Percentiles rank a stretch among this genome's conserved stretches.
These are phyloP conservation scores for Empidonax alnorum DNA, from an alignment of 2,113 vertebrate genomes.

Conservation along the genomic window DNA sequence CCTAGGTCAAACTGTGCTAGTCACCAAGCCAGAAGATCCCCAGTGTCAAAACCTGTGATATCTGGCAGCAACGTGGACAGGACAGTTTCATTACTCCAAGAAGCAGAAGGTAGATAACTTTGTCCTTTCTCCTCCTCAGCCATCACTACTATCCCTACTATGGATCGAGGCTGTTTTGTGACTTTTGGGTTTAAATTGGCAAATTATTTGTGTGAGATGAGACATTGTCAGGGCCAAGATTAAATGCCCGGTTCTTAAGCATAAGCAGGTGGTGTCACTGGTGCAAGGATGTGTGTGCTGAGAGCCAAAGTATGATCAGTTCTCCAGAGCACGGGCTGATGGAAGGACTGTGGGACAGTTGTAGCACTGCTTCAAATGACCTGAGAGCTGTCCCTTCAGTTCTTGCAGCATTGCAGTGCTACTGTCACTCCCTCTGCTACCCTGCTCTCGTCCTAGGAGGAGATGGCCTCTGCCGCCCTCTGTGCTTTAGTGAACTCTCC, in stretches of 20 bases:
- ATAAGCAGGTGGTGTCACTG: neutral
- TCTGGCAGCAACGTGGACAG: rapidly evolving
- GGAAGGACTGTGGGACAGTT: neutral
- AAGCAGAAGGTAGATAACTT: neutral
- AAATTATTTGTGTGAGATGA: neutral
- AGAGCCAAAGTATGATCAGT: neutral
- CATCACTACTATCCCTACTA: no score
- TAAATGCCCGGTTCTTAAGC: neutral
- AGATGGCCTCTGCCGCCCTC: rapidly evolving
- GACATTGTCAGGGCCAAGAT: neutral
- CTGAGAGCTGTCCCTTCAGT: neutral
- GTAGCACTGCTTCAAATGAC: rapidly evolving
- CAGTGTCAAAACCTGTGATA: neutral
- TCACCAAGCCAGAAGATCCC: neutral
- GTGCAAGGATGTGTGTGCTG: neutral
- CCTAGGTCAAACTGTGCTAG: neutral
- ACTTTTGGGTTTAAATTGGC: neutral
- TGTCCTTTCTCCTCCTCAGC: neutral
- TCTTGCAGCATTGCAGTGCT: neutral
- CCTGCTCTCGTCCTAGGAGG: neutral
- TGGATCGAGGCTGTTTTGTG: neutral
- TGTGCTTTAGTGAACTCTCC: neutral
- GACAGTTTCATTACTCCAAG: neutral
- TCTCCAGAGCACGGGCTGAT: neutral
- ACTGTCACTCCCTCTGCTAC: neutral